These are phyloP conservation scores for Gorsachius goisagi DNA, from an alignment of 2,113 vertebrate species.

Conservation along the genomic window DNA sequence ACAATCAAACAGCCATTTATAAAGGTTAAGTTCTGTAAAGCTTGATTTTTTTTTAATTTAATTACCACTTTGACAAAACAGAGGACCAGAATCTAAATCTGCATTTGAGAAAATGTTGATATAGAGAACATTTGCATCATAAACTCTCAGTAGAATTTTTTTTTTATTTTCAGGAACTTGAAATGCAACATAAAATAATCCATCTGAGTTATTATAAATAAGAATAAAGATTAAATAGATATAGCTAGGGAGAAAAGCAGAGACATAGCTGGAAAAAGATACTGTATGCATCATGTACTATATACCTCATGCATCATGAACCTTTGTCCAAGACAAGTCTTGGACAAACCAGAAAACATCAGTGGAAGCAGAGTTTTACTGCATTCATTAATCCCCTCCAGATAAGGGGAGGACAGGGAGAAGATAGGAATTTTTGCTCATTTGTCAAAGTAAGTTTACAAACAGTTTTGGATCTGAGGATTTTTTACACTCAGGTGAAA, in stretches of 20 bases:
- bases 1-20: not conserved
- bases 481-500: not conserved
- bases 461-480: not conserved
- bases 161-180: not conserved
- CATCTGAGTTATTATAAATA: not conserved
- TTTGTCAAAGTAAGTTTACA: not conserved
- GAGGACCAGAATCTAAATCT: not conserved
- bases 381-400: not conserved
- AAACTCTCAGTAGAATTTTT: not conserved
- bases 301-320: not conserved
- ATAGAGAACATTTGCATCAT: not conserved
- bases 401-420: accelerated
- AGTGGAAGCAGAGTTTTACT: not conserved
- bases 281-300: too few relatives aligned
- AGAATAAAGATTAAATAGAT: not conserved
- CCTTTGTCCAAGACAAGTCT: not conserved
- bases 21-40: not conserved
- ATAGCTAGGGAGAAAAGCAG: not conserved
- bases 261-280: not conserved
- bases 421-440: not conserved
- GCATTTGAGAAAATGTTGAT: not conserved
- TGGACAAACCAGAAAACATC: not conserved
- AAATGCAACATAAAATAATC: not conserved
- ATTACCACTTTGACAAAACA: not conserved
- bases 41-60: not conserved